Base-by-base conservation (phyloP, 2,888 invertebrate species). In the Sympetrum striolatum region DNA sequence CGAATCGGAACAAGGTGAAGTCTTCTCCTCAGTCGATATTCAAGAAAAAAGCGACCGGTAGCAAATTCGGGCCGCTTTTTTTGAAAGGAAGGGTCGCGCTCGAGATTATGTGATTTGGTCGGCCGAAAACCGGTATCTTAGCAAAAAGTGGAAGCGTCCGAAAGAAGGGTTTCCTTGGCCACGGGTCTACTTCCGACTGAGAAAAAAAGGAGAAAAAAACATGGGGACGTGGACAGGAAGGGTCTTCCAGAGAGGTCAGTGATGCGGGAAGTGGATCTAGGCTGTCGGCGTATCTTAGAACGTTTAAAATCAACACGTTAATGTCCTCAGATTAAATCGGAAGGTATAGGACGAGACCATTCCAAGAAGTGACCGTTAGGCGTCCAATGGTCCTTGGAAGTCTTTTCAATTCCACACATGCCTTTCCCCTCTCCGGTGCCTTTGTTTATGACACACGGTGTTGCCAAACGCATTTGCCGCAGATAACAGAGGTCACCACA, bases 231-330 rank as follows among this genome's bases (percentile, higher is more conserved):
- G 18, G 82, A 35, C 82, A 82, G 82, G 82, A 82, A 82, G 58
- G 82, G 82, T 35, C 82, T 82, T 58, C 82, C 37, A 60, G 86
- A 60, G 86, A 60, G 86, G 86, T 86, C 86, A 86, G 86, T 37
- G 60, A 60, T 37, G 58, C 58, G 64, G 31, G 82, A 82, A 82
- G 82, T 82, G 82, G 82, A 35, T 58, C 22, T 44, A 44, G 44
- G 44, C 44, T 8, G 14, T 82, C 53, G n/a, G 6, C 31, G 81
- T 39, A 53, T 53, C 53, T 53, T 18, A 18, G 53, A 53, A 8
- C 44, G 44, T 10, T 44, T 8, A 44, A 44, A 53, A 53, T 53
- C 53, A 53, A 53, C 44, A 44, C 44, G 44, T 44, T 44, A 44
- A 44, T 44, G 44, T 44, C 53, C 35, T n/a, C 14, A 58, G 22